These are phyloP conservation scores for Butorides virescens DNA, from an alignment of 2,113 vertebrate species.

Conservation along the genomic window DNA sequence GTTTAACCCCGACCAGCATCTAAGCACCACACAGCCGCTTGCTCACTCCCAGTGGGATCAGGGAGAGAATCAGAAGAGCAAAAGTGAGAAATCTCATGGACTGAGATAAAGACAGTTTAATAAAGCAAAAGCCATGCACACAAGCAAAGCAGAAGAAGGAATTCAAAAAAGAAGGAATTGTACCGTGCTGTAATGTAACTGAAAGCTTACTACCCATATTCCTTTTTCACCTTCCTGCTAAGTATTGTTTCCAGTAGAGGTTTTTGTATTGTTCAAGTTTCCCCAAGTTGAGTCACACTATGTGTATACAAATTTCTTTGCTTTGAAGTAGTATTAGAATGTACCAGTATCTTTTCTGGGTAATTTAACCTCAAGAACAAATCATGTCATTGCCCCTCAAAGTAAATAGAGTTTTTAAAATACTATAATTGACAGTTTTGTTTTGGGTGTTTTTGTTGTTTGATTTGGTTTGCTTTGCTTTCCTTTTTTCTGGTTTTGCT, in stretches of 20 bases:
- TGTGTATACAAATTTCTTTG: not conserved
- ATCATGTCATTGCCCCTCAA: not conserved
- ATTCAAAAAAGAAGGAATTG: too few species aligned
- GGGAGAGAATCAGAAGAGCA: too few species aligned
- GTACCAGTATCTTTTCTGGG: not conserved
- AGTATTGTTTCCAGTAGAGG: not conserved
- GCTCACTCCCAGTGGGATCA: too few species aligned
- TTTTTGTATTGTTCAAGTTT: not conserved
- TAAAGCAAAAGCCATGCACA: too few species aligned
- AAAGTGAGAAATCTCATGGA: too few species aligned
- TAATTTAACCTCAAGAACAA: not conserved
- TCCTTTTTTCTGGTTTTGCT: not conserved
- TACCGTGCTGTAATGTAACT: not conserved
- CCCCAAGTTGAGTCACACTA: not conserved
- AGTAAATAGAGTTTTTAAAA: not conserved
- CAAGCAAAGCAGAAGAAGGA: too few species aligned
- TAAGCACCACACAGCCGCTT: too few species aligned
- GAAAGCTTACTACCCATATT: not conserved
- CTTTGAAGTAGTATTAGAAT: not conserved
- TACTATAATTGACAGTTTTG: not conserved
- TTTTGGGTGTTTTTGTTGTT: not conserved
- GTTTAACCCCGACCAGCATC: too few species aligned
- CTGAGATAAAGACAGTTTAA: too few species aligned
- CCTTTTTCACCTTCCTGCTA: not conserved
- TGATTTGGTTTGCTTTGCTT: not conserved